Evolutionary conservation across 2,113 vertebrate species (phyloP).

Genomic region (Petrocephalus zakoni): DNA sequence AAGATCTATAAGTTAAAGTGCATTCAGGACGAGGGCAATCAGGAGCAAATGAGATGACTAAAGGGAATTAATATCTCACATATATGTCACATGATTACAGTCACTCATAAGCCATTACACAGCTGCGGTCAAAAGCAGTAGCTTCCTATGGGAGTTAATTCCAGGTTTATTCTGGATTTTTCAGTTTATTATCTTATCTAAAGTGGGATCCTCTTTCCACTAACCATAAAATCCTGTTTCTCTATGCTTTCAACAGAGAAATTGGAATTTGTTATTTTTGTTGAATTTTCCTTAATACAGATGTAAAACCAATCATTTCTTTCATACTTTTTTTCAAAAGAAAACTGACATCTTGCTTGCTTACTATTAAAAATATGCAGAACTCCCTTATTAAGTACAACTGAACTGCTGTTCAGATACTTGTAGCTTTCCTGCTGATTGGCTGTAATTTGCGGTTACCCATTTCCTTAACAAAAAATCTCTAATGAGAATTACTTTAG

Average conservation of each 20-base stretch:
- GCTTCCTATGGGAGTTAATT: background rate
- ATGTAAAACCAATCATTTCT: background rate
- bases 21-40: background rate
- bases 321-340: background rate
- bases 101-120: background rate
- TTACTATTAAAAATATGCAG: background rate
- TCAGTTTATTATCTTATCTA: background rate
- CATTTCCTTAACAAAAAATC: background rate
- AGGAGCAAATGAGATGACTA: background rate
- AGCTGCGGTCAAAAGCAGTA: background rate
- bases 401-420: background rate
- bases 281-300: background rate
- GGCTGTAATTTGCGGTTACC: background rate
- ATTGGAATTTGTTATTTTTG: background rate
- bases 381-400: background rate
- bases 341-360: background rate
- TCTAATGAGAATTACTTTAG: conserved; percentile 1
- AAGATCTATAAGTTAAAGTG: background rate
- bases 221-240: background rate
- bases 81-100: background rate
- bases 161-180: background rate
- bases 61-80: background rate
- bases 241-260: background rate
- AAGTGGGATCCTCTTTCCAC: background rate
- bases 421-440: background rate